Evolutionary conservation across 2,113 vertebrate genomes (phyloP).

Genomic region (Myotis lucifugus): DNA sequence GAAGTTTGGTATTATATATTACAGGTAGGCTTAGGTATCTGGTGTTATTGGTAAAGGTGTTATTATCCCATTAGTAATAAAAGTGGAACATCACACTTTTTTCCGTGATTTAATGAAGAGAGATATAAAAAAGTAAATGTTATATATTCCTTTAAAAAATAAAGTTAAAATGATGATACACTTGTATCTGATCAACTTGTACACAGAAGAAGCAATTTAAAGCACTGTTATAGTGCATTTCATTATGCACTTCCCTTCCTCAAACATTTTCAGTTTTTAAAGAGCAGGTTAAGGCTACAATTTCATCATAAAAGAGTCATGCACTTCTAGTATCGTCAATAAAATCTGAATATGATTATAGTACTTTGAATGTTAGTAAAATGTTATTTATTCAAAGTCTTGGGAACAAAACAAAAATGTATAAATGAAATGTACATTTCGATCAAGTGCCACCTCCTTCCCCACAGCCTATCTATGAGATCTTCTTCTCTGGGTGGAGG

Average conservation of each 20-base stretch:
- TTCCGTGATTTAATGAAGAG: neutral
- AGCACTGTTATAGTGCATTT: neutral
- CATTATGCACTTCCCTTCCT: neutral
- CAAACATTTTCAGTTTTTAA: conserved; percentile 51
- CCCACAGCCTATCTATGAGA: neutral
- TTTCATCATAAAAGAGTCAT: neutral
- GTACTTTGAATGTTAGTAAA: conserved; percentile 15
- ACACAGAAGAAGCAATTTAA: conserved; percentile 2
- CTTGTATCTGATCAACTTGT: neutral
- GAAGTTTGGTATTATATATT: neutral
- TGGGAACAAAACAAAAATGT: conserved; percentile 13
- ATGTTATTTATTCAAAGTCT: neutral
- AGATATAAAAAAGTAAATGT: neutral
- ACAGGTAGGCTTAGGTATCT: neutral
- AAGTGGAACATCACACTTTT: neutral
- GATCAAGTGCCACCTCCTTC: neutral
- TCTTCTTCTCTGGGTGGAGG: neutral
- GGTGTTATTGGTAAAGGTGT: neutral
- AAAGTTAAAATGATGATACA: neutral
- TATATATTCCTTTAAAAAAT: neutral
- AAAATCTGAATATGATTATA: neutral
- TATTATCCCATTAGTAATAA: neutral
- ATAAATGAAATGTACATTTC: neutral
- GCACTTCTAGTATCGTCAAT: neutral
- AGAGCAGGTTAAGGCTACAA: neutral